These are phyloP conservation scores for Nymphalis urticae DNA, from an alignment of 2,888 invertebrate species.

Conservation along the genomic window DNA sequence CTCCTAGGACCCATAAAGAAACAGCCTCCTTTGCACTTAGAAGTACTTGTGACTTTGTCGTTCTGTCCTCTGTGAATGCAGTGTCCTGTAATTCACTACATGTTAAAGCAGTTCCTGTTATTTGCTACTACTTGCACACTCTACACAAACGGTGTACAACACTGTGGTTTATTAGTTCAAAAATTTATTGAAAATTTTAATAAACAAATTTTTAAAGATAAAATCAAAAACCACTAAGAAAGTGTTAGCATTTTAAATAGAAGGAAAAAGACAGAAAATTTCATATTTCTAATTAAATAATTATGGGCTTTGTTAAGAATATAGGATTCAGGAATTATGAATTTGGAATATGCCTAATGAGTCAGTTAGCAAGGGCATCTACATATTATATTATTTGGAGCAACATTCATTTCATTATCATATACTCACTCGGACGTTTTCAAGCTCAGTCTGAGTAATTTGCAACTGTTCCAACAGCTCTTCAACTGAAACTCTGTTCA, in stretches of 20 bases:
- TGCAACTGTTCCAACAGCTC: slow-evolving; percentile 91
- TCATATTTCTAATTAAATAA: slow-evolving; percentile 19
- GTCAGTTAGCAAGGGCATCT: slow-evolving; percentile 25
- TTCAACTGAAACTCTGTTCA: slow-evolving; percentile 88
- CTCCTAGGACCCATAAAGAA: slow-evolving; percentile 96
- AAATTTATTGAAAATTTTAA: neutral
- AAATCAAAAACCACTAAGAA: slow-evolving; percentile 34
- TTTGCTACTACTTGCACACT: slow-evolving; percentile 74
- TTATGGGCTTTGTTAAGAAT: slow-evolving; percentile 26
- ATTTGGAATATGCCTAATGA: slow-evolving; percentile 20
- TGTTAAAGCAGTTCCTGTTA: slow-evolving; percentile 75
- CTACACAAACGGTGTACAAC: slow-evolving; percentile 9
- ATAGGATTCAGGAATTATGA: slow-evolving; percentile 18
- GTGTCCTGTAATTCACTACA: slow-evolving; percentile 86
- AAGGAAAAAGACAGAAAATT: slow-evolving; percentile 9
- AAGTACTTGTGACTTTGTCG: slow-evolving; percentile 89
- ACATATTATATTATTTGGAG: slow-evolving; percentile 6
- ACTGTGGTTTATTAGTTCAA: neutral
- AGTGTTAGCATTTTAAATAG: slow-evolving; percentile 39
- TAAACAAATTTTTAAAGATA: slow-evolving; percentile 2
- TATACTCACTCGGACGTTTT: slow-evolving; percentile 90
- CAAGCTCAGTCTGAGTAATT: slow-evolving; percentile 92
- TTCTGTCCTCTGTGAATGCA: slow-evolving; percentile 85
- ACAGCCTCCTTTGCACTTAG: slow-evolving; percentile 96
- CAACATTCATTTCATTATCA: slow-evolving; percentile 7